Percentiles rank a stretch among this genome's conserved stretches.
Evolutionary conservation across 2,113 vertebrate genomes (phyloP).

Genomic region (Aplodontia rufa): DNA sequence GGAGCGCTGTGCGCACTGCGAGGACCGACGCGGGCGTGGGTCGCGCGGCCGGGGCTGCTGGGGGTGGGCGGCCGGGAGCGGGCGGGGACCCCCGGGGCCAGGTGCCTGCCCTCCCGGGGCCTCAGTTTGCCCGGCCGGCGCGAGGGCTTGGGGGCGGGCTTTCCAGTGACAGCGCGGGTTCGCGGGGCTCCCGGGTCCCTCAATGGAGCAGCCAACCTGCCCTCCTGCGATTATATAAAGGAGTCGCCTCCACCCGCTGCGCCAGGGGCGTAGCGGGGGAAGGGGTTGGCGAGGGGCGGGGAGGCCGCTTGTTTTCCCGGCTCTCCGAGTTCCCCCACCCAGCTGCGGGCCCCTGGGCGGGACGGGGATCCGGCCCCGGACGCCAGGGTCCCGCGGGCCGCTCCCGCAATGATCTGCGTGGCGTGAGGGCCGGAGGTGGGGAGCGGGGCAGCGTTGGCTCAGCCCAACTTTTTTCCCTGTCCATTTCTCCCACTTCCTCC

Average conservation of each 20-base stretch:
- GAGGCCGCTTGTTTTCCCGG: slow-evolving; percentile 64
- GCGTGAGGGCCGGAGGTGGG: slow-evolving; percentile 29
- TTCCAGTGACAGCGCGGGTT: not conserved
- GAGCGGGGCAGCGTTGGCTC: slow-evolving; percentile 21
- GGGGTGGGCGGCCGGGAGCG: not conserved
- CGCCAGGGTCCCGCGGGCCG: slow-evolving; percentile 3
- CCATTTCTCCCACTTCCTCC: slow-evolving; percentile 76
- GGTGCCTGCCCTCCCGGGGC: not conserved
- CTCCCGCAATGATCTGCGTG: slow-evolving; percentile 15
- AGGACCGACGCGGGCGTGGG: slow-evolving; percentile 60
- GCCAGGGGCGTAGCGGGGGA: slow-evolving; percentile 69
- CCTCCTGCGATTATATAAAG: slow-evolving; percentile 74
- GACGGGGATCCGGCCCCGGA: not conserved
- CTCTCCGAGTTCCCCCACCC: slow-evolving; percentile 62
- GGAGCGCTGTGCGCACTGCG: slow-evolving; percentile 62
- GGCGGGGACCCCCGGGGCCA: not conserved
- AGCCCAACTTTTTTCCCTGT: slow-evolving; percentile 41
- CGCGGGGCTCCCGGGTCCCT: slow-evolving; percentile 26
- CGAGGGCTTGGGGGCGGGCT: not conserved
- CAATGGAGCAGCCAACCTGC: slow-evolving; percentile 62
- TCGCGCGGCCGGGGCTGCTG: not conserved
- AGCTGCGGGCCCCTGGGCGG: slow-evolving; percentile 44
- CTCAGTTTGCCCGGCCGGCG: not conserved
- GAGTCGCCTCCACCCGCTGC: slow-evolving; percentile 72
- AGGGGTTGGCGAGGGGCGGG: slow-evolving; percentile 69